Conservation (phyloP, 2,797 vertebrate genomes). For the Botia almorhae region DNA sequence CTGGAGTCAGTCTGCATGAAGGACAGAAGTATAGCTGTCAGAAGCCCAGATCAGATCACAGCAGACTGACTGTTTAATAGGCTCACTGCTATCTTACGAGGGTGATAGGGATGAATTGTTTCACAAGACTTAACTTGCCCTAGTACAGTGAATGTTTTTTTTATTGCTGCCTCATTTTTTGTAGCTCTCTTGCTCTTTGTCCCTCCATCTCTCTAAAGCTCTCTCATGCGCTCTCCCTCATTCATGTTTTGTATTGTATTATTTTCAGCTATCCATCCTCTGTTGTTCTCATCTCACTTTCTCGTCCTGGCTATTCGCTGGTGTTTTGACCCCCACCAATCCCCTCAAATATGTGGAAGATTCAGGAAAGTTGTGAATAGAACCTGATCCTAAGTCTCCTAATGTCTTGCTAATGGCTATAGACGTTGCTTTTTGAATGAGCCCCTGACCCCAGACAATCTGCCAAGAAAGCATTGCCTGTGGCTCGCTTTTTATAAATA, state of each 20-base stretch:
- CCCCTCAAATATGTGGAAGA: not conserved
- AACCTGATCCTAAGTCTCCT: slow-evolving; percentile 39
- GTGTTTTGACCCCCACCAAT: slow-evolving; percentile 5
- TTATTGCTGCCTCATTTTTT: slow-evolving; percentile 24
- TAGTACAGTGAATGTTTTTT: slow-evolving; percentile 39
- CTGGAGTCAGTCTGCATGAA: not conserved
- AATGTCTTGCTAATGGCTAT: slow-evolving; percentile 46
- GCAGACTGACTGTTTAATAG: slow-evolving; percentile 44
- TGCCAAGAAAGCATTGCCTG: slow-evolving; percentile 36
- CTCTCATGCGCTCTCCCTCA: slow-evolving; percentile 1
- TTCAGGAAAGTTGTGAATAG: slow-evolving; percentile 26
- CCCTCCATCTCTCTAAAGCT: not conserved
- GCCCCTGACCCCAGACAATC: slow-evolving; percentile 14
- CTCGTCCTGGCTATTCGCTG: not conserved
- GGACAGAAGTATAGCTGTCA: slow-evolving; percentile 35
- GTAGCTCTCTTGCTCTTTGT: not conserved
- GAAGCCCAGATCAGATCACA: slow-evolving; percentile 35
- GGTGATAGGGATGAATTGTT: slow-evolving; percentile 19
- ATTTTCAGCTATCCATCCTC: slow-evolving; percentile 40
- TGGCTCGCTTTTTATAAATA: slow-evolving; percentile 18
- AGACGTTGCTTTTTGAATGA: slow-evolving; percentile 32
- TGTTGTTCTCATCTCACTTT: slow-evolving; percentile 35
- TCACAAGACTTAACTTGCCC: slow-evolving; percentile 28
- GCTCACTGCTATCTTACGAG: not conserved
- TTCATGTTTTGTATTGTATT: slow-evolving; percentile 7